Evolutionary conservation across 2,888 invertebrate species (phyloP), one percentile per base, ranked within the genome.

Genomic region (Amiota mariae): DNA sequence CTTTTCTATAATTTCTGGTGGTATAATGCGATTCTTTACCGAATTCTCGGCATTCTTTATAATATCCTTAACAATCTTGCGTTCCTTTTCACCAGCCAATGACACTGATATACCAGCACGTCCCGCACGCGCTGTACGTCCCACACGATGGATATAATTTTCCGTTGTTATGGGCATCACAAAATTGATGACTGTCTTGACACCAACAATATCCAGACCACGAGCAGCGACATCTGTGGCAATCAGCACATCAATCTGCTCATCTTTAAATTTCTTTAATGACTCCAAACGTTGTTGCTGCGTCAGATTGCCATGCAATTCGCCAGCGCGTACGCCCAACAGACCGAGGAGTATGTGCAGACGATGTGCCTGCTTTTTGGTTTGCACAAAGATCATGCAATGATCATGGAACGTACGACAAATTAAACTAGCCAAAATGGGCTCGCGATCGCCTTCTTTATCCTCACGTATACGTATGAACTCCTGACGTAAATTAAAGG

Each of bases 161-260:
- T 98, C 97, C 20, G 98, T 89, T 0, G 97, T 96, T 61, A 96
- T 95, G 0, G 99, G 99, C 94, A 99, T 94, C 0, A 97, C 95
- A 90, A 97, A 98, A 91, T 99, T 99, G 63, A 99, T 94, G 8
- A 98, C 98, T 13, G 98, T 98, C 91, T 97, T 96, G 0, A 99
- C 98, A 10, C 97, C 98, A n/a, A 95, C 94, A 81, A 99, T 99
- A 90, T 99, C 99, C 64, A 99, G 91, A 85, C 99, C 91, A 86
- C 98, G 92, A 8, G 98, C 97, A 0, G 98, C 98, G 56, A 98
- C 94, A 90, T 98, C 98, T 0, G 98, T 98, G 0, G 97, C 97
- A 68, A 98, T 93, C n/a, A 98, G 90, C n/a, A 96, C 93, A 87
- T 96, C 96, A 4, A 94, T 94, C 85, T 93, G 93, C 83, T 95